Evolutionary conservation across 2,113 vertebrate species (phyloP), one percentile per base, ranked within the genome.

Genomic region (Clinocottus analis): DNA sequence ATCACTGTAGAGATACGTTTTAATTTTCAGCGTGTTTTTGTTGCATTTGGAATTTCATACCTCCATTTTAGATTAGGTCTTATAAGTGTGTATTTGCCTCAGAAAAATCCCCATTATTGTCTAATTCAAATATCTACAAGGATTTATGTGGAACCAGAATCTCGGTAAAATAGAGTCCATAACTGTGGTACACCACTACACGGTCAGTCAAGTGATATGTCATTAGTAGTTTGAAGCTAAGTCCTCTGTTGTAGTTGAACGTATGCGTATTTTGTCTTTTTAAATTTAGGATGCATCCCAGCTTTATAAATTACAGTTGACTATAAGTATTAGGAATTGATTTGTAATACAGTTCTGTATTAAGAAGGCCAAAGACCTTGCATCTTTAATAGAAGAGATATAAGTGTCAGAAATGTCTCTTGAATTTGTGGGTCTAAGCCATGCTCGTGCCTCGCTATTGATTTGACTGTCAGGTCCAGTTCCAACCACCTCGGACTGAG

Each of bases 401-500:
- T 75, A 37, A 66, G n/a, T 63, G 25, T 56, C 39, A 80, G 65
- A 45, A 72, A 59, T n/a, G 31, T 41, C 51, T 75, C 27, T 11
- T 27, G 43, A 61, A 78, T 63, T 56, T 72, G 41, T 56, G n/a
- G 41, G 4, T 77, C 55, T 65, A 16, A 72, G 29, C 45, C 55
- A 41, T 55, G 53, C 37, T 86, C 13, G 11, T 79, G 39, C 64
- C 41, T 83, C 49, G 61, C 27, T 60, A 69, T 21, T 60, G 73
- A 86, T 84, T 59, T 77, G 47, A 45, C 23, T 64, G 60, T 80
- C 43, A 61, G 51, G 51, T 77, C 17, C 12, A 72, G 49, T 67
- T 75, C 37, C 51, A 74, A 47, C 62, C 74, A 56, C 74, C 60
- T 85, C 75, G 63, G 37, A 85, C 62, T 31, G 70, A 81, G 59